phyloP scores from a whole-genome alignment of 2,888 invertebrate species.

The Lithodes maja region DNA sequence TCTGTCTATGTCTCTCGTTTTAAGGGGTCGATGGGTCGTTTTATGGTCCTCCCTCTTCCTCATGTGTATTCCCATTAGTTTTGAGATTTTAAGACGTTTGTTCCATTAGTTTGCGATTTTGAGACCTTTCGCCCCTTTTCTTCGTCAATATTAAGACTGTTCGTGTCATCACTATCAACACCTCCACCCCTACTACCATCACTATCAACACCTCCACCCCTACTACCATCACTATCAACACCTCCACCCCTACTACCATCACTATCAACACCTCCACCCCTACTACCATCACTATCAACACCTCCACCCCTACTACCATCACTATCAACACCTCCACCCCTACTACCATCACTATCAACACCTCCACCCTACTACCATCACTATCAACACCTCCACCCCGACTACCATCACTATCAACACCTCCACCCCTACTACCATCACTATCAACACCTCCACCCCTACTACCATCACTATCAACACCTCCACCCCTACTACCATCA shows the following conservation, averaged over 20 bases:
- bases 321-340: not conserved
- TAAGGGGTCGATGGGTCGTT: too few relatives aligned
- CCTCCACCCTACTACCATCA: not conserved
- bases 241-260: not conserved
- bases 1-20: not conserved
- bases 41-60: too few relatives aligned
- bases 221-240: constrained; percentile 33
- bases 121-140: too few relatives aligned
- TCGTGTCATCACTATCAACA: constrained; percentile 41
- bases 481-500: not conserved
- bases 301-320: constrained; percentile 7
- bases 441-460: not conserved
- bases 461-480: constrained; percentile 14
- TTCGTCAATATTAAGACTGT: not conserved
- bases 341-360: not conserved
- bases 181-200: constrained; percentile 45
- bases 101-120: too few relatives aligned
- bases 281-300: not conserved
- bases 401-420: constrained; percentile 12
- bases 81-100: too few relatives aligned
- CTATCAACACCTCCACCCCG: not conserved
- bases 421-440: not conserved
- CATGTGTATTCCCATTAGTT: too few relatives aligned
- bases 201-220: constrained; percentile 44
- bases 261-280: constrained; percentile 8